Evolutionary conservation across 2,888 invertebrate genomes (phyloP).

Genomic region (Eupithecia abbreviata): DNA sequence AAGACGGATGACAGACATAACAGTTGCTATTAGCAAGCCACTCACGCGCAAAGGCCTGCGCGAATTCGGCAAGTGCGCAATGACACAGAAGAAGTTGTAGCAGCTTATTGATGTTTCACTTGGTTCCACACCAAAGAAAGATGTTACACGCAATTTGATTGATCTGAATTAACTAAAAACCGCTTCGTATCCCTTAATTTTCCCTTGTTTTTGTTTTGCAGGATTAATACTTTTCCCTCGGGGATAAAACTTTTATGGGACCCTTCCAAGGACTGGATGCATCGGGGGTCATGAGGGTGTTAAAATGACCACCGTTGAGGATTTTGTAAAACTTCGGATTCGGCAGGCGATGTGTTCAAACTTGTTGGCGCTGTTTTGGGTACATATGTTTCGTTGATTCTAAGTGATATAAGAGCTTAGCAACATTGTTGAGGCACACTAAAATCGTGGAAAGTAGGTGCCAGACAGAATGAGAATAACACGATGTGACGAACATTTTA

Average conservation of each 20-base stretch:
- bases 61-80: constrained; percentile 34
- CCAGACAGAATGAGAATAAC: constrained; percentile 59
- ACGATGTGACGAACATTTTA: constrained; percentile 35
- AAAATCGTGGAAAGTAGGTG: constrained; percentile 64
- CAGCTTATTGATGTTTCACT: constrained; percentile 4
- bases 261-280: no score
- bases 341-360: not conserved
- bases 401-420: constrained; percentile 48
- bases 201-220: no score
- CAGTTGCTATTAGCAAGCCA: constrained; percentile 53
- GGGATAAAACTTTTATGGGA: no score
- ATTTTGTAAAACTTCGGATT: not conserved
- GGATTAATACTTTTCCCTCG: no score
- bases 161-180: no score
- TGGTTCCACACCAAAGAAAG: not conserved
- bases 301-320: not conserved
- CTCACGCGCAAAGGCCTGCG: constrained; percentile 55
- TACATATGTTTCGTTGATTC: not conserved
- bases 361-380: not conserved
- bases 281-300: no score
- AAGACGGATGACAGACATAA: constrained; percentile 60
- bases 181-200: no score
- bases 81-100: constrained; percentile 17
- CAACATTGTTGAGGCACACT: constrained; percentile 66
- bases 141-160: not conserved